Base-by-base conservation (phyloP, 2,797 vertebrate genomes). In the Crax fasciolata region DNA sequence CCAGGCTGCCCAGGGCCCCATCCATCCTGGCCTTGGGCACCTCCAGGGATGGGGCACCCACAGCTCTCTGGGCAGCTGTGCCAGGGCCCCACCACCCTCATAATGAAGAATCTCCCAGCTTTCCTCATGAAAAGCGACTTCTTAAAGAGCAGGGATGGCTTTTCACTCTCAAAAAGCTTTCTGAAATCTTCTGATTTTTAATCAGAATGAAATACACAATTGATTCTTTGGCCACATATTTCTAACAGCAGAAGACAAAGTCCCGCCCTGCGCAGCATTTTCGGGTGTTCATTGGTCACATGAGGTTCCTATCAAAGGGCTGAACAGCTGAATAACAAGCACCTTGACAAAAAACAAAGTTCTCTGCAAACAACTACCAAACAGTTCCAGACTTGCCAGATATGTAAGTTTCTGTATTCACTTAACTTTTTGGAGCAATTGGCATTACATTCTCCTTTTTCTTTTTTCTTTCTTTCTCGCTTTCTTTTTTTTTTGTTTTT, bases 381-480 rank as follows among this genome's bases (percentile, higher is more conserved):
- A 25, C 52, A 70, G 59, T 25, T 48, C 66, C 46, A 75, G 62
- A 44, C 41, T 62, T 68, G 8, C 18, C 68, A 70, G 32, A 25
- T 78, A 28, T 1, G 1, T 38, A 32, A 23, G 4, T 73, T 86
- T 66, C 70, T 94, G 35, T 51, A 62, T 44, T 81, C 66, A 66
- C 51, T 87, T 71, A 88, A 58, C n/a, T 86, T 86, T 78, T 51
- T 73, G 70, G 81, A 95, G 89, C 68, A 66, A 73, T 66, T 3
- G 1, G 14, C 23, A 77, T 87, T 89, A 91, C 83, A 75, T 58
- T 19, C 27, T n/a, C 35, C 35, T 35, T 35, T 35, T 35, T 35
- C 35, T 35, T 35, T 35, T 35, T 35, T 35, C 35, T 35, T 35
- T 35, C 35, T 35, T 35, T 35, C 35, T 35, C 8, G 6, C 35